Evolutionary conservation across 1,140 invertebrate species (phyloP), one percentile per base, ranked within the genome.

Genomic region (Megathymus violae): DNA sequence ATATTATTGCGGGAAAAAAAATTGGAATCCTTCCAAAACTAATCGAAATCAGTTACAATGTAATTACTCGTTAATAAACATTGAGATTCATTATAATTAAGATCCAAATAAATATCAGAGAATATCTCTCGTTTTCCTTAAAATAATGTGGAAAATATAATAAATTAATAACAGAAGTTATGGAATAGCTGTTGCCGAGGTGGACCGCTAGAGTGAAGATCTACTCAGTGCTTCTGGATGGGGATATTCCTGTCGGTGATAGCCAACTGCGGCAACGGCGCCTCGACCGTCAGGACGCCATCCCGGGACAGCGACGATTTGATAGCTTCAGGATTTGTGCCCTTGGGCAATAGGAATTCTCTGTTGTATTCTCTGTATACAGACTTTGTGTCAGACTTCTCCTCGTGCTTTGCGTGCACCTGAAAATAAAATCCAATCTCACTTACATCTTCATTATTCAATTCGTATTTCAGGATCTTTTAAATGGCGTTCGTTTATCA

Each of bases 341-440:
- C 97, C 88, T 98, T 97, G 3, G 97, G 97, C 78, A 99, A 91
- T 80, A 98, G 92, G 92, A 99, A 99, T 93, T 99, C 97, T 64
- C 97, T 94, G 88, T 98, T 98, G 94, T 98, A 99, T 88, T 99
- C 97, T 87, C 97, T 94, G 93, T 98, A 98, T 1, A 98, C 97
- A 15, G 96, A 97, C 92, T 97, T 97, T 74, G 95, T 97, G 85
- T 98, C 97, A 25, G 96, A 95, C 85, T 98, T 98, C 89, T 99
- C 97, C 91, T 99, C 97, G 88, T 99, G 97, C 2, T 2, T 5
- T 22, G 19, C 19, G n/a, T 98, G 97, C 11, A 98, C 97, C 97
- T 98, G 91, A 50, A 94, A 92, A 63, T 69, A 48, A 25, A 46
- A 60, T 44, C n/a, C 2, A 31, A 46, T 14, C 17, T n/a, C 17